These are phyloP conservation scores for Eriocheir sinensis DNA, from an alignment of 1,140 invertebrate species.

Conservation along the genomic window DNA sequence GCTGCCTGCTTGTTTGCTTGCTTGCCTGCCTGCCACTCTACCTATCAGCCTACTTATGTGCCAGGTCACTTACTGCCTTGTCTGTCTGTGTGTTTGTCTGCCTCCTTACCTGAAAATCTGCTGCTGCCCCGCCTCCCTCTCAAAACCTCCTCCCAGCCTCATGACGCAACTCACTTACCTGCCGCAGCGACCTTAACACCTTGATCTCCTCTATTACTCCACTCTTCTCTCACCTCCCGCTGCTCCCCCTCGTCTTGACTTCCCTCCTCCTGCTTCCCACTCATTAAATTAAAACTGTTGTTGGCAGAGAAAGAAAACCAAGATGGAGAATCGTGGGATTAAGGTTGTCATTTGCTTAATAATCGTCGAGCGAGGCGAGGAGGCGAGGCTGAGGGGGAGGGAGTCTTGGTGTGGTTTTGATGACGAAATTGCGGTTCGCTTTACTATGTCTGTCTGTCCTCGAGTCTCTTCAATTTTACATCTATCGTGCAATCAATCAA, in stretches of 20 bases:
- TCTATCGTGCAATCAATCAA: constrained; percentile 10
- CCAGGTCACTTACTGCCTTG: too few species aligned
- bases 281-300: not conserved
- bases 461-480: not conserved
- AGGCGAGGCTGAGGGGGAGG: not conserved
- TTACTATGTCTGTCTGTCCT: too few species aligned
- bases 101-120: too few species aligned
- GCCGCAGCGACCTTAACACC: not conserved
- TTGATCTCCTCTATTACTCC: not conserved
- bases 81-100: too few species aligned
- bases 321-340: not conserved
- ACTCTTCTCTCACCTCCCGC: not conserved
- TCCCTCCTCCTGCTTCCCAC: not conserved
- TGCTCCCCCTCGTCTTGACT: not conserved
- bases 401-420: too few species aligned
- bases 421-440: not conserved
- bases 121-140: not conserved
- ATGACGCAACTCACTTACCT: not conserved
- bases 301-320: not conserved
- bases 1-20: too few species aligned
- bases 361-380: not conserved
- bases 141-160: not conserved
- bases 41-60: too few species aligned
- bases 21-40: too few species aligned
- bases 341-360: too few species aligned